phyloP scores from a whole-genome alignment of 2,888 invertebrate genomes.

The Idaea dimidiata region DNA sequence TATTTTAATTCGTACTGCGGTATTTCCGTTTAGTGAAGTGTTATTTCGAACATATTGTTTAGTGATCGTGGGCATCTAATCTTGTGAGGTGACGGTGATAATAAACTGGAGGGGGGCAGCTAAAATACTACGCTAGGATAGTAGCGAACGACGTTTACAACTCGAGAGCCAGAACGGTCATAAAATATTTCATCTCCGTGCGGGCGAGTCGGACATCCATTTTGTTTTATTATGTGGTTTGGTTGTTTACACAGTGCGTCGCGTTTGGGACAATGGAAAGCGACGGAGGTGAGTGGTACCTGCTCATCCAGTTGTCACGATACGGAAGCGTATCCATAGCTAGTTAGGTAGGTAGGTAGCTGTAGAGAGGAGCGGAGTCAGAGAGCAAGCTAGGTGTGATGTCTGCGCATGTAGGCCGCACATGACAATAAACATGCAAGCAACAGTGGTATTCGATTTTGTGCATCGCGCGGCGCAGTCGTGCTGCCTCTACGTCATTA shows the following conservation, averaged over 20 bases:
- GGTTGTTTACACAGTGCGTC: constrained; percentile 72
- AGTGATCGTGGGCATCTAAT: constrained; percentile 61
- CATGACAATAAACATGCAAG: constrained; percentile 72
- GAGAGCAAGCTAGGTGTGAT: constrained; percentile 38
- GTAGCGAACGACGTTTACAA: constrained; percentile 78
- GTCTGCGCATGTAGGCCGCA: constrained; percentile 74
- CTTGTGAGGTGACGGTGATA: constrained; percentile 70
- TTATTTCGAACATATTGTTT: constrained; percentile 53
- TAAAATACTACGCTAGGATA: constrained; percentile 74
- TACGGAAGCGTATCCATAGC: constrained; percentile 14
- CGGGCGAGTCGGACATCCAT: constrained; percentile 74
- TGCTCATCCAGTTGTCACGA: constrained; percentile 34
- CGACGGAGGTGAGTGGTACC: constrained; percentile 68
- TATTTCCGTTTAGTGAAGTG: constrained; percentile 45
- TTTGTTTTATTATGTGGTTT: constrained; percentile 78
- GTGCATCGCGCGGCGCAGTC: constrained; percentile 70
- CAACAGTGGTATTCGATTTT: constrained; percentile 71
- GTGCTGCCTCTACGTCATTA: constrained; percentile 47
- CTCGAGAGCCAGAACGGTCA: constrained; percentile 58
- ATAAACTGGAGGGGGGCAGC: constrained; percentile 77
- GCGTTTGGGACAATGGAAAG: constrained; percentile 72
- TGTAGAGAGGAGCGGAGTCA: constrained; percentile 1
- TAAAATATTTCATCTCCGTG: constrained; percentile 72
- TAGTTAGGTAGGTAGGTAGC: constrained; percentile 7
- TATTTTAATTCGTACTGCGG: constrained; percentile 48